Conservation (phyloP, 53 echinoderm and acorn worm genomes). For the Zoroaster sp. region DNA sequence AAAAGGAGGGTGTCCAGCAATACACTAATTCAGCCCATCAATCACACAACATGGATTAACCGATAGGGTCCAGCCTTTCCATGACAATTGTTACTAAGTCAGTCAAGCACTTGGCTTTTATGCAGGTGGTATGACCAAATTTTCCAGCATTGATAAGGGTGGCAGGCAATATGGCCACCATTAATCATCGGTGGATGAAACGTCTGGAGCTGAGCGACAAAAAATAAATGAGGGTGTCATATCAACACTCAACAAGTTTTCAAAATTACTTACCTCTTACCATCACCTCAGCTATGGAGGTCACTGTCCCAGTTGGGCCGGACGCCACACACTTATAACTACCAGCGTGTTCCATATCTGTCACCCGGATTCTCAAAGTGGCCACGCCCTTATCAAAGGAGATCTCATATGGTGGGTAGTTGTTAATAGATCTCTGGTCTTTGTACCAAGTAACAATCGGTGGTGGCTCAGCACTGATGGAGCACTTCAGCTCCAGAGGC, state of each 20-base stretch:
- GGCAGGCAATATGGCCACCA: too few species aligned
- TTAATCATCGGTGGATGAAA: too few species aligned
- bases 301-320: slow-evolving; percentile 72
- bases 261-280: slow-evolving; percentile 75
- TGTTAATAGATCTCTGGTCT: slow-evolving; percentile 66
- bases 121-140: too few species aligned
- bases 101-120: too few species aligned
- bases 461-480: slow-evolving; percentile 52
- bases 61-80: too few species aligned
- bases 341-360: slow-evolving; percentile 77
- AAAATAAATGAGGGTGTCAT: too few species aligned
- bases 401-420: slow-evolving; percentile 72
- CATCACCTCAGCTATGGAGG: slow-evolving; percentile 72
- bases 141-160: too few species aligned
- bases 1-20: neutral
- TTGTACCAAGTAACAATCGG: slow-evolving; percentile 92
- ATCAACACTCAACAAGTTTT: too few species aligned
- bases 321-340: slow-evolving; percentile 77
- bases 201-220: neutral
- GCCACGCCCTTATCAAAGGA: slow-evolving; percentile 69
- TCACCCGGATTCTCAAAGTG: slow-evolving; percentile 61
- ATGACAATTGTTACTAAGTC: too few species aligned
- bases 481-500: slow-evolving; percentile 60
- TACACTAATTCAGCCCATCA: too few species aligned
- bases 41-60: too few species aligned